Base-by-base conservation (phyloP, 2,888 invertebrate species). In the Mythimna ferrago region DNA sequence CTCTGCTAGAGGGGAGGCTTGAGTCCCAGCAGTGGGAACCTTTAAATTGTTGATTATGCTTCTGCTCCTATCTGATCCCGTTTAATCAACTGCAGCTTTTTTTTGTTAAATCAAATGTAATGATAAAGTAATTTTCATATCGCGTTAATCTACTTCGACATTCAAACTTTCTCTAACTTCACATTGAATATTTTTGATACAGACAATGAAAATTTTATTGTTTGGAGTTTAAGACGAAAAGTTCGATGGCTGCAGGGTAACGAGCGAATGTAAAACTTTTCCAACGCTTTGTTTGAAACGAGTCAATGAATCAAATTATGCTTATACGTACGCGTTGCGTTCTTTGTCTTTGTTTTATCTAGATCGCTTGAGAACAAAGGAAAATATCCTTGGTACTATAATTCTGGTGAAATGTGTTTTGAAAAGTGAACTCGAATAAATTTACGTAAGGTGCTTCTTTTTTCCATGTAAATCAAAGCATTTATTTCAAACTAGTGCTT, bases 261-360 rank as follows among this genome's bases (percentile, higher is more conserved):
- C 26, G 64, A 48, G 67, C 3, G 56, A 72, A 75, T 66, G 35
- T 53, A 38, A 70, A 85, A 80, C 57, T 85, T 83, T 73, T 54
- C 41, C 35, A 71, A 53, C 76, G 48, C 44, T 78, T 81, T 76
- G 66, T 83, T 81, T 81, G 77, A 80, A 81, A 79, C 80, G 77
- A 83, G 68, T 78, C 82, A 83, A 83, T 85, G 77, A 85, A 83
- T 85, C 71, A 78, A n/a, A 80, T 78, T 74, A 71, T 68, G 61
- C 56, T 74, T 63, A 62, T 44, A 65, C 10, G 5, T 68, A 66
- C 38, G 35, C 32, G 48, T 64, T 66, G 60, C 66, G 48, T 77
- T 58, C 48, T 81, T 73, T 48, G 44, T 66, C 21, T 73, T 54
- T 21, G 11, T 69, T 41, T 69, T 21, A 44, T 57, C 19, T 66